These are phyloP conservation scores for Gymnobelideus leadbeateri DNA, from an alignment of 2,113 vertebrate species.

Conservation along the genomic window DNA sequence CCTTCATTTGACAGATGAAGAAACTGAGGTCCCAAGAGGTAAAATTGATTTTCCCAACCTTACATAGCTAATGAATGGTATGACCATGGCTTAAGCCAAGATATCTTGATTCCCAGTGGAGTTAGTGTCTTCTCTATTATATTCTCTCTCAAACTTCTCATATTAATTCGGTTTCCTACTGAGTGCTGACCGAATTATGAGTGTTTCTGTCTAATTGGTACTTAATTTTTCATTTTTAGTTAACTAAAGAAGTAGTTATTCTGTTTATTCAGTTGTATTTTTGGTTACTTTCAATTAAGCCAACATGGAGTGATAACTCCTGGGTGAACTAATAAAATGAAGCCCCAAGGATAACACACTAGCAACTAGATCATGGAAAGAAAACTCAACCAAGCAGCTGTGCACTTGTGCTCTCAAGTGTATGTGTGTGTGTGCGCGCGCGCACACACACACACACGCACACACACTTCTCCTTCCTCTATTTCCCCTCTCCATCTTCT, in stretches of 20 bases:
- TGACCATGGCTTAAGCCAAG: not conserved
- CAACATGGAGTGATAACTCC: not conserved
- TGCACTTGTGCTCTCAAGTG: too few relatives aligned
- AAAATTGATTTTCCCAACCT: too few relatives aligned
- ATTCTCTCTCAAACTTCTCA: not conserved
- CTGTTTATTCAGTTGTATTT: not conserved
- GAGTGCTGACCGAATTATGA: not conserved
- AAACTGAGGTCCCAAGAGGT: too few relatives aligned
- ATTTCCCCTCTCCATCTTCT: not conserved
- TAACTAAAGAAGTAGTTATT: not conserved
- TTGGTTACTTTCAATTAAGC: not conserved
- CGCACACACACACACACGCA: not conserved
- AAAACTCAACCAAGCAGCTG: not conserved
- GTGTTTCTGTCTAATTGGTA: not conserved
- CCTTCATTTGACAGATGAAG: too few relatives aligned
- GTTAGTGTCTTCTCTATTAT: not conserved
- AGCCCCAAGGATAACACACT: not conserved
- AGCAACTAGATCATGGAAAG: not conserved
- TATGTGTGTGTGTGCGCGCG: too few relatives aligned
- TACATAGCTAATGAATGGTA: not conserved
- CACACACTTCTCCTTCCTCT: not conserved
- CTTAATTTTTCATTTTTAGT: not conserved
- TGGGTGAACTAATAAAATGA: not conserved
- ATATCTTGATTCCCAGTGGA: not conserved
- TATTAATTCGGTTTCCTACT: not conserved